Base-by-base conservation (phyloP, 2,888 invertebrate species). In the Matsumyia berberina region DNA sequence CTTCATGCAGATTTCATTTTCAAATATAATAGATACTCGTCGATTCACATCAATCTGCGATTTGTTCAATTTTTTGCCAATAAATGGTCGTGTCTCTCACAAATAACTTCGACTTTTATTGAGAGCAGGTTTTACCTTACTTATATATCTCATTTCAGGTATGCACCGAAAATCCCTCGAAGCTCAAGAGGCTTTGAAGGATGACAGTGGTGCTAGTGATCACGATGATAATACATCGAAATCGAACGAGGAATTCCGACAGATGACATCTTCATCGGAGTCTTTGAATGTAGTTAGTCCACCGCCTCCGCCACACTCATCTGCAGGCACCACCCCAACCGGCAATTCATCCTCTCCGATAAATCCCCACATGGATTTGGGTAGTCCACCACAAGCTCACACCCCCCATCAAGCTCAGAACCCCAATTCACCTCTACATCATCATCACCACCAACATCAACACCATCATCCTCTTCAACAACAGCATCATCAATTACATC, bases 151-250 rank as follows among this genome's bases (percentile, higher is more conserved):
- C 37, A 29, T 70, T 42, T 11, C 46, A 99, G 99, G 99, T 92
- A 99, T 99, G 99, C 99, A 99, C 93, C 96, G 99, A 89, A 99
- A 99, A 93, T 98, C 98, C 60, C 93, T 99, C 90, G 99, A 99
- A 93, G 99, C 99, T 69, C 98, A 99, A 87, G 97, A 97, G 89
- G 97, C 98, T 91, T 95, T 99, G 86, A 98, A 97, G 92, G 97
- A 97, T 89, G 94, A 94, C 86, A 94, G 94, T 73, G 94, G 93
- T 86, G 94, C 94, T 88, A 94, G 94, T 90, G 96, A 95, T 89
- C 94, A 95, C 88, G 94, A 94, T 85, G 93, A 93, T 49, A 93
- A 93, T 15, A 92, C 92, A 76, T 93, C 93, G 88, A 92, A 93
- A 86, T 92, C 92, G 17, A 94, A 94, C 89, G 95, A 95, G 86